Conservation (phyloP, 2,888 invertebrate genomes). For the Dromius quadrimaculatus region DNA sequence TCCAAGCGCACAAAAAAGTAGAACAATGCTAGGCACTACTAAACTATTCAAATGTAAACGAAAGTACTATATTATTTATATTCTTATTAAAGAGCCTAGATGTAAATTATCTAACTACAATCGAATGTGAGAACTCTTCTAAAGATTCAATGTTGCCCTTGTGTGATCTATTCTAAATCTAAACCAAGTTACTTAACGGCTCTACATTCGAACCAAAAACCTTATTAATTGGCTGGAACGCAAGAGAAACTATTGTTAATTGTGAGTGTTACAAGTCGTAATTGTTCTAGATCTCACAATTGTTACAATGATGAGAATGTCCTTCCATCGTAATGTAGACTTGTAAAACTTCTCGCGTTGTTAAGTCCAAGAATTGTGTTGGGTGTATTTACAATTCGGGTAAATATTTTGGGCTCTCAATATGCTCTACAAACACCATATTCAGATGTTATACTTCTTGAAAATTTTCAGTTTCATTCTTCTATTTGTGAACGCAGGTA, state of each 20-base stretch:
- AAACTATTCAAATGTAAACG: too few relatives aligned
- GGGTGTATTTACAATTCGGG: neutral
- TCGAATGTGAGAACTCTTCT: neutral
- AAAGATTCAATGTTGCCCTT: constrained; percentile 6
- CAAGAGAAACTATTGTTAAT: constrained; percentile 44
- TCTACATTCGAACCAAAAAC: constrained; percentile 42
- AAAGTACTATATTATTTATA: too few relatives aligned
- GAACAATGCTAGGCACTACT: too few relatives aligned
- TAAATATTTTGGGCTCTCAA: too few relatives aligned
- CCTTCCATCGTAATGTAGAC: constrained; percentile 8
- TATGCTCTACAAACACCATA: too few relatives aligned
- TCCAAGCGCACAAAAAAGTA: too few relatives aligned
- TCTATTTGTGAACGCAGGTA: too few relatives aligned
- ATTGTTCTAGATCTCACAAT: constrained; percentile 48
- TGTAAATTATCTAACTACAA: too few relatives aligned
- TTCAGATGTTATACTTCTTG: too few relatives aligned
- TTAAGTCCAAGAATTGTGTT: constrained; percentile 6
- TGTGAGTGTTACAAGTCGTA: constrained; percentile 28
- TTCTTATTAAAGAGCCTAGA: too few relatives aligned
- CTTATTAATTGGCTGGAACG: constrained; percentile 43
- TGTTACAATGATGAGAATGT: constrained; percentile 34
- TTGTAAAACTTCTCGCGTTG: neutral
- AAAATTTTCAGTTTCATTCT: too few relatives aligned
- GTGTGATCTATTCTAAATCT: constrained; percentile 20
- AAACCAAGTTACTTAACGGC: constrained; percentile 50